Conservation (phyloP, 2,113 vertebrate species). For the Pteropus alecto region DNA sequence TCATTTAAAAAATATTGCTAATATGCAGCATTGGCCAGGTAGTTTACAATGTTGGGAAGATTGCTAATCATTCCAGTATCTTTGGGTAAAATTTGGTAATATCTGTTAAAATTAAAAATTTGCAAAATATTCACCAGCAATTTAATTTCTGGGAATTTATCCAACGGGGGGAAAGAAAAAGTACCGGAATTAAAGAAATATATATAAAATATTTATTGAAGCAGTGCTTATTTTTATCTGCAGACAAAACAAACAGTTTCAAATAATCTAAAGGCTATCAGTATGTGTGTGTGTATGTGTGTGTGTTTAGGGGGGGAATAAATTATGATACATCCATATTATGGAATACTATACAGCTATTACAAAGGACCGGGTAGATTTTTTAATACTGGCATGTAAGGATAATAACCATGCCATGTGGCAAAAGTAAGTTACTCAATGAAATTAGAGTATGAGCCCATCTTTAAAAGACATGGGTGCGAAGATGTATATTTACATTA, state of each 20-base stretch:
- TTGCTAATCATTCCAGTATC: background rate
- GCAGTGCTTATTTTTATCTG: background rate
- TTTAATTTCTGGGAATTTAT: background rate
- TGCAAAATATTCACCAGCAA: background rate
- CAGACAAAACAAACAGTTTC: background rate
- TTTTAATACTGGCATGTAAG: background rate
- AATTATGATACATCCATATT: accelerated
- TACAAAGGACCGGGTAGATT: background rate
- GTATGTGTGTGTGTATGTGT: too few relatives aligned
- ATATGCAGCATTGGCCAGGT: background rate
- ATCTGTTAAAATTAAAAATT: background rate
- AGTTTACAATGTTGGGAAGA: background rate
- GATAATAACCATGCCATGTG: background rate
- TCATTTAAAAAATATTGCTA: background rate
- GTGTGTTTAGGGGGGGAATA: background rate
- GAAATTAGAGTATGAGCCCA: background rate
- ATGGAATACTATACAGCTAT: background rate
- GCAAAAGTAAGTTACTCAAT: background rate
- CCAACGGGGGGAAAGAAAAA: background rate
- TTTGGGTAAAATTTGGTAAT: background rate
- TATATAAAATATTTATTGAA: background rate
- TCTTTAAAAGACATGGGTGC: background rate
- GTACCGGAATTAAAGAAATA: background rate
- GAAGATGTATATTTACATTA: accelerated
- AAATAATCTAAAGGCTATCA: background rate